Conservation (phyloP, 2,888 invertebrate genomes). For the Isoperla grammatica region DNA sequence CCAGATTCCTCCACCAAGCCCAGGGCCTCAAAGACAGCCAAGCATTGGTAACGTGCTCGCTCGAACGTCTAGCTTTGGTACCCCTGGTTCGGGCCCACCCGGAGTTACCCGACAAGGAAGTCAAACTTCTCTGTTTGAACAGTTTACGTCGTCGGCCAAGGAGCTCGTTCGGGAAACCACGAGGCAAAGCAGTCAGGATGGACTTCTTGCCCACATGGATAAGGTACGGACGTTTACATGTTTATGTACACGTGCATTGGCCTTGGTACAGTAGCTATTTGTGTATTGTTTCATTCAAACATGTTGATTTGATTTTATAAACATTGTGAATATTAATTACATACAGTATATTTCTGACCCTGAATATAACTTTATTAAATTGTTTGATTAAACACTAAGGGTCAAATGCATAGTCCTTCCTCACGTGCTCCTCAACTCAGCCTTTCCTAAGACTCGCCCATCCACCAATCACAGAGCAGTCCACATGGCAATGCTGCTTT, state of each 20-base stretch:
- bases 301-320: too few relatives aligned
- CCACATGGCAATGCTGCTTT: too few relatives aligned
- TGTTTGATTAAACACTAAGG: too few relatives aligned
- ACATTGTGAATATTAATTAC: too few relatives aligned
- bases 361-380: too few relatives aligned
- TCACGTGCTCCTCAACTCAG: too few relatives aligned
- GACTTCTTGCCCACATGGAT: conserved; percentile 81
- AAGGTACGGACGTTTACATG: conserved; percentile 55
- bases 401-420: too few relatives aligned
- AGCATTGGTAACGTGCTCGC: conserved; percentile 57
- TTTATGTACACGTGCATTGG: conserved; percentile 35
- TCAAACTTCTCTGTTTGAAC: conserved; percentile 79
- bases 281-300: too few relatives aligned
- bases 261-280: too few relatives aligned
- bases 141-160: conserved; percentile 82
- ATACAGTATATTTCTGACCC: too few relatives aligned
- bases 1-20: conserved; percentile 51
- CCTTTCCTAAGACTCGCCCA: too few relatives aligned
- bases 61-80: conserved; percentile 58
- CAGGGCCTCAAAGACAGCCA: conserved; percentile 53
- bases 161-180: conserved; percentile 84
- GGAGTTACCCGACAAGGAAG: conserved; percentile 65
- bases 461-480: too few relatives aligned
- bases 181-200: conserved; percentile 84
- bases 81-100: conserved; percentile 39